Conservation (phyloP, 2,888 invertebrate species). For the Schizaphis graminum region DNA sequence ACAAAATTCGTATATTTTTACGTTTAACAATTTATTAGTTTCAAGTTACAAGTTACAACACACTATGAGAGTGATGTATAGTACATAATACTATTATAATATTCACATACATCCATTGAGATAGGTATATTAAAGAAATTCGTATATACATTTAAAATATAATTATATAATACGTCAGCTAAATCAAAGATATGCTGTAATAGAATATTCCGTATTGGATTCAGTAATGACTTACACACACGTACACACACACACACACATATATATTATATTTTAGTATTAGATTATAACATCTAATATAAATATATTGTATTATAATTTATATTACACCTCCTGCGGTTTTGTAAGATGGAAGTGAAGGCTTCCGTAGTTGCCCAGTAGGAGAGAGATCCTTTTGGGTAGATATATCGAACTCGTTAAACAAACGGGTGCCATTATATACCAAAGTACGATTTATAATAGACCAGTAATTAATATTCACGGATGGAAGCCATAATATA, state of each 20-base stretch:
- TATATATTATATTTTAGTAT: not conserved
- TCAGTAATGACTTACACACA: not conserved
- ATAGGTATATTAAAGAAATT: not conserved
- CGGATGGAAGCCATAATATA: not conserved
- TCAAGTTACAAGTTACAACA: not conserved
- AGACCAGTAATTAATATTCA: constrained; percentile 36
- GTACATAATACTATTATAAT: not conserved
- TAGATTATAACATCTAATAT: not conserved
- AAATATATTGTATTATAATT: not conserved
- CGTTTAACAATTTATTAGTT: not conserved
- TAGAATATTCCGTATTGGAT: not conserved
- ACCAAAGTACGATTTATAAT: not conserved
- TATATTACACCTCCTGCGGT: not conserved
- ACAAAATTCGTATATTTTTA: not conserved
- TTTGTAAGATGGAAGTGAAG: not conserved
- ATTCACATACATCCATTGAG: not conserved
- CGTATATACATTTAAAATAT: not conserved
- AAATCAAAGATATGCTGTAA: not conserved
- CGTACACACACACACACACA: not conserved
- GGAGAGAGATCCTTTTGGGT: not conserved
- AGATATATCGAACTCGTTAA: constrained; percentile 10
- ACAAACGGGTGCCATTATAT: not conserved
- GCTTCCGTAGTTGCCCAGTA: not conserved
- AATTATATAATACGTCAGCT: not conserved
- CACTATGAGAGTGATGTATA: not conserved